Evolutionary conservation across 2,888 invertebrate genomes (phyloP).

Genomic region (Halictus ligatus): DNA sequence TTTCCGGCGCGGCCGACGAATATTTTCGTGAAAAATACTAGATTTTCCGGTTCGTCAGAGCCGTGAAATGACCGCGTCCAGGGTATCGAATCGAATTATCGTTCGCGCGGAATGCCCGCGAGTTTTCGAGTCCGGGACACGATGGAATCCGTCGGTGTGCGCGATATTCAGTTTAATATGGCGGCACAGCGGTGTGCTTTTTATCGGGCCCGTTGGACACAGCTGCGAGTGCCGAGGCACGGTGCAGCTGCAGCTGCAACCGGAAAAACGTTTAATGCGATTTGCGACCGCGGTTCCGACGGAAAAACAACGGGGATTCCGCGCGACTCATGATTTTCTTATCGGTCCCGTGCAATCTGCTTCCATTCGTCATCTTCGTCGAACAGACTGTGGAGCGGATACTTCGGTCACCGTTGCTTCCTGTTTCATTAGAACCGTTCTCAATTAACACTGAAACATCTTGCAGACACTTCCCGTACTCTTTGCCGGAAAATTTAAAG

Average conservation of each 20-base stretch:
- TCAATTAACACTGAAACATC: neutral
- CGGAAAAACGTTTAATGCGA: conserved; percentile 56
- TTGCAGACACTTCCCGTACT: neutral
- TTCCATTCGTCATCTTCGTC: neutral
- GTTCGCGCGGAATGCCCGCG: conserved; percentile 12
- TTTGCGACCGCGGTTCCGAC: conserved; percentile 26
- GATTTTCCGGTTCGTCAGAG: conserved; percentile 3
- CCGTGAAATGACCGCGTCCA: neutral
- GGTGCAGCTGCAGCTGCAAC: conserved; percentile 36
- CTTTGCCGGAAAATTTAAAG: neutral
- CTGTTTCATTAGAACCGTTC: neutral
- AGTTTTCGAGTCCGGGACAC: conserved; percentile 20
- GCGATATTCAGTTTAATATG: conserved; percentile 54
- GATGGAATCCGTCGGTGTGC: conserved; percentile 19
- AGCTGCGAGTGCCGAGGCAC: conserved; percentile 43
- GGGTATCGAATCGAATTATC: neutral
- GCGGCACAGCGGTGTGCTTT: conserved; percentile 45
- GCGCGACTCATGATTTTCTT: neutral
- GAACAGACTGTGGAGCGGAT: neutral
- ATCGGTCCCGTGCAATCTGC: neutral
- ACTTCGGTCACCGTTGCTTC: neutral
- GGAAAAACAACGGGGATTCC: conserved; percentile 12
- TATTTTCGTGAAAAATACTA: neutral
- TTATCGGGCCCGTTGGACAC: conserved; percentile 61
- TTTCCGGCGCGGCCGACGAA: neutral